phyloP scores from a whole-genome alignment of 2,113 vertebrate genomes.

The Nyctibius bracteatus region DNA sequence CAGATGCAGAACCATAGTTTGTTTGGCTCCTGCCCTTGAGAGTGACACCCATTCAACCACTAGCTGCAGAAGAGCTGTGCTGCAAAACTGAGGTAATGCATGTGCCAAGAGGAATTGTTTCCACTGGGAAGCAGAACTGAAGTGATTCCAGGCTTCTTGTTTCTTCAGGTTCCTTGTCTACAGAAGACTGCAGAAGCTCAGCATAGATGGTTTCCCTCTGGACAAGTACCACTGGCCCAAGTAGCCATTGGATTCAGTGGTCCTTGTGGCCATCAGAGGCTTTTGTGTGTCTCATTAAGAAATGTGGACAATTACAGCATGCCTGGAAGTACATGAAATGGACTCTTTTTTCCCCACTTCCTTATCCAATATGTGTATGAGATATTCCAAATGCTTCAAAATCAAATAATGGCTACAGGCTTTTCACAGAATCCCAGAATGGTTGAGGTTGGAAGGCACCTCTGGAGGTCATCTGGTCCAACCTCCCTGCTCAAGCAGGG shows the following conservation, averaged over 20 bases:
- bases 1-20: background rate
- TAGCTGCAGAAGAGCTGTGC: background rate
- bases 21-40: slow-evolving; percentile 2
- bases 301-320: background rate
- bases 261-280: background rate
- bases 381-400: background rate
- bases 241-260: background rate
- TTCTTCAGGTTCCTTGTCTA: background rate
- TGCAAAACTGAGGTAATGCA: background rate
- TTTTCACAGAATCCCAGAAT: background rate
- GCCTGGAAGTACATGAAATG: background rate
- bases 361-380: background rate
- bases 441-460: background rate
- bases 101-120: background rate
- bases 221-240: background rate
- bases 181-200: background rate
- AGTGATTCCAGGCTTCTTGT: background rate
- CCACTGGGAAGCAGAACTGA: slow-evolving; percentile 2
- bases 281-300: background rate
- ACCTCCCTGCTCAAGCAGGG: background rate
- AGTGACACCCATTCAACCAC: background rate
- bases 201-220: background rate
- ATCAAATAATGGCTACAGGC: background rate
- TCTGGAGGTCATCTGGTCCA: background rate
- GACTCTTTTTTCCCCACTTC: background rate